A percentile compares a stretch with the other conserved stretches of the same genome.
These are phyloP conservation scores for Micrasema longulum DNA, from an alignment of 1,140 invertebrate species.

Conservation along the genomic window DNA sequence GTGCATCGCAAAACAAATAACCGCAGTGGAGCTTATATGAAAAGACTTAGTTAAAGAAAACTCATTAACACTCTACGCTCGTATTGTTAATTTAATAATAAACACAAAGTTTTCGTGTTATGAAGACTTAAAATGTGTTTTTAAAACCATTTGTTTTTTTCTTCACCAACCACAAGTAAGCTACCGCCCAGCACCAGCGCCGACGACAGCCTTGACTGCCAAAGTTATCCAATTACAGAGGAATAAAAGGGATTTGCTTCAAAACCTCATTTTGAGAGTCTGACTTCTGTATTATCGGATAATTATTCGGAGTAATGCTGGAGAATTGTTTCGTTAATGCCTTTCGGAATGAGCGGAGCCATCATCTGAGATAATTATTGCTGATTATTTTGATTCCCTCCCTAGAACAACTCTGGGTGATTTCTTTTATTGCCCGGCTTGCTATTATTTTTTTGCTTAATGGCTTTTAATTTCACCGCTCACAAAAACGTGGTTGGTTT, in stretches of 20 bases:
- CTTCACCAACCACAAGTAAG: slow-evolving; percentile 2
- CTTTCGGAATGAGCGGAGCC: slow-evolving; percentile 26
- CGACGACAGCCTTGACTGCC: slow-evolving; percentile 33
- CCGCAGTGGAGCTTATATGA: neutral
- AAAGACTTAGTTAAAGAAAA: slow-evolving; percentile 42
- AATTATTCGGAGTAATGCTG: slow-evolving; percentile 44
- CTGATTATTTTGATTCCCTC: slow-evolving; percentile 33
- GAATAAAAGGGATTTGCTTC: slow-evolving; percentile 50
- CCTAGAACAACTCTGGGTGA: neutral
- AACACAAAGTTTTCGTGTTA: slow-evolving; percentile 51
- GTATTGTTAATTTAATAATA: slow-evolving; percentile 54
- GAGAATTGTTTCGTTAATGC: slow-evolving; percentile 38
- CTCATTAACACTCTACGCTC: slow-evolving; percentile 50
- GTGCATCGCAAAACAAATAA: too few species aligned
- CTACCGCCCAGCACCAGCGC: slow-evolving; percentile 5
- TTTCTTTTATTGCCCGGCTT: slow-evolving; percentile 3
- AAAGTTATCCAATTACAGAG: slow-evolving; percentile 55
- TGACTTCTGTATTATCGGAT: slow-evolving; percentile 44
- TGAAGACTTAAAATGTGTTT: slow-evolving; percentile 50
- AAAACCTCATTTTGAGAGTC: slow-evolving; percentile 16
- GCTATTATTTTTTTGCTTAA: slow-evolving; percentile 15
- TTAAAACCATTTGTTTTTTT: slow-evolving; percentile 50
- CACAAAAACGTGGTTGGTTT: too few species aligned
- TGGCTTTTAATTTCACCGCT: slow-evolving; percentile 18
- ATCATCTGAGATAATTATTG: slow-evolving; percentile 37